Evolutionary conservation across 2,888 invertebrate genomes (phyloP), one percentile per base, ranked within the genome.

Genomic region (Tethea ocularis): DNA sequence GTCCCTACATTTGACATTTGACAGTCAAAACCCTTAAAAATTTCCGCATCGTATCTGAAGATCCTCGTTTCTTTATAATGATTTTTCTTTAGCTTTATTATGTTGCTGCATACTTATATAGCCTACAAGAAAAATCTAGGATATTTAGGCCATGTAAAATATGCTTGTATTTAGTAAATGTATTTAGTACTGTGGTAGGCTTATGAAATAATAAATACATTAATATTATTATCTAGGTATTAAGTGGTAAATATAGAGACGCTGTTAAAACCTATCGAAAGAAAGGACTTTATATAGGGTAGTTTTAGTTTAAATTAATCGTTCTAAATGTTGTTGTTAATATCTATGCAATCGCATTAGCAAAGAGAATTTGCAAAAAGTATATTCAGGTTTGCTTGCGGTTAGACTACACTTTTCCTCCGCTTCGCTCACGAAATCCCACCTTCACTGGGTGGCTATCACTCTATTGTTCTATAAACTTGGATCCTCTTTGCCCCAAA

Each of bases 391-490:
- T 65, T 24, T 57, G 46, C 20, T 59, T 61, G 63, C 59, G 52
- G 57, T 59, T n/a, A 24, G 57, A 41, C 55, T 57, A 62, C 67
- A 62, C 60, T 63, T 67, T 61, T 54, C 61, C 59, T 64, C 52
- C 60, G 57, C 63, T 59, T 61, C 65, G 59, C 66, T 67, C 65
- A 60, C 66, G 69, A 66, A 64, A 55, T 63, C 63, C 61, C 68
- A 65, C 62, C 57, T 61, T 63, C 65, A 55, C 52, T 52, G 68
- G 66, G 61, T 71, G 72, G 71, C 75, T 76, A 77, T 74, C 67
- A 71, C 78, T 74, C 69, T 64, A 77, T 75, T 74, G 75, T 80
- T 79, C 67, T 63, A 67, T 61, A 69, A 75, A 79, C 74, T 78
- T 76, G 69, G 68, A 68, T 70, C 74, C 64, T 61, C 66, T 58